phyloP scores from a whole-genome alignment of 2,113 vertebrate genomes.

The Chionis minor region DNA sequence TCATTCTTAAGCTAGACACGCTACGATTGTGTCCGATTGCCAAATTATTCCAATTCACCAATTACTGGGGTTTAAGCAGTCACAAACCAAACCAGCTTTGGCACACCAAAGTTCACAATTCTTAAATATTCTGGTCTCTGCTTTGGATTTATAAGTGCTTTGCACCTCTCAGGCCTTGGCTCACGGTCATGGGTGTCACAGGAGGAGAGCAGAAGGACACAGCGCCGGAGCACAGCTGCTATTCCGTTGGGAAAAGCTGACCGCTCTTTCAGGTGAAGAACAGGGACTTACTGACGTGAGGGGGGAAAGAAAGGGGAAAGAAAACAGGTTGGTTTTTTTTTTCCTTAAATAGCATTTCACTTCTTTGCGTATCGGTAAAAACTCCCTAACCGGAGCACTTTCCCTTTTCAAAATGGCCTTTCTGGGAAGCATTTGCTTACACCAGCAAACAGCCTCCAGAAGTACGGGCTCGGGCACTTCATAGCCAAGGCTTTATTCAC shows the following conservation, averaged over 20 bases:
- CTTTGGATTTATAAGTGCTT: background rate
- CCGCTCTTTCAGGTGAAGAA: background rate
- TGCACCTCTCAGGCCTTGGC: background rate
- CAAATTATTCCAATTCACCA: background rate
- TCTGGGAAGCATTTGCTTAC: background rate
- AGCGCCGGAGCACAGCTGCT: rapidly evolving
- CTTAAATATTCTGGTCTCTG: background rate
- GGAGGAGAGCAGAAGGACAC: background rate
- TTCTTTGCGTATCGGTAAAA: rapidly evolving
- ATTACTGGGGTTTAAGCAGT: background rate
- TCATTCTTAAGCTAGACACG: background rate
- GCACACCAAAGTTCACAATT: background rate
- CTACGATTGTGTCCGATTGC: background rate
- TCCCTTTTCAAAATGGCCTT: background rate
- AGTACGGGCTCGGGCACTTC: background rate
- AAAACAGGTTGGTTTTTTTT: background rate
- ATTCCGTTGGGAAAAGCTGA: background rate
- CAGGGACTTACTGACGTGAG: background rate
- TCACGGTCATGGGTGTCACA: background rate
- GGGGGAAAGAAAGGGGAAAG: background rate
- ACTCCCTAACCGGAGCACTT: background rate
- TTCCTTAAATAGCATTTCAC: background rate
- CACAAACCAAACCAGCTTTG: background rate
- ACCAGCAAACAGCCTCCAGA: background rate
- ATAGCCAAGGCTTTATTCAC: background rate